Evolutionary conservation across 1,140 invertebrate genomes (phyloP).

Genomic region (Penaeus chinensis): DNA sequence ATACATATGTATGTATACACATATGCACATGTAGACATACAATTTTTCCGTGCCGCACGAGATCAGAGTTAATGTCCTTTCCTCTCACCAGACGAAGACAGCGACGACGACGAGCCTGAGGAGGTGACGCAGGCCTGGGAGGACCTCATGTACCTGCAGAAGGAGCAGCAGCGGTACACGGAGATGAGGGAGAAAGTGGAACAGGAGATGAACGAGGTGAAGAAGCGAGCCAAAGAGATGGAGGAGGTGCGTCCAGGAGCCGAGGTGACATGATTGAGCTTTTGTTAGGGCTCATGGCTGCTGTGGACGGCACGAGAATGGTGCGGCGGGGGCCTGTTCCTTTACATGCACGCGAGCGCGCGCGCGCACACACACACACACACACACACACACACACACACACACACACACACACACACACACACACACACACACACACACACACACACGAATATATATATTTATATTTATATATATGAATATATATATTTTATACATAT

Average conservation of each 20-base stretch:
- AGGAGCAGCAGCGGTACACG: conserved; percentile 84
- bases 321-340: no score
- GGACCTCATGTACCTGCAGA: conserved; percentile 84
- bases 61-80: background rate
- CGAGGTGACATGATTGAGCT: conserved; percentile 63
- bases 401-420: no score
- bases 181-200: conserved; percentile 80
- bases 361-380: no score
- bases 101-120: conserved; percentile 74
- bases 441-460: no score
- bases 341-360: background rate
- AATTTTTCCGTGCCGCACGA: background rate
- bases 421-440: no score
- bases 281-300: background rate
- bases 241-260: conserved; percentile 77
- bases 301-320: background rate
- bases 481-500: no score
- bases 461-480: no score
- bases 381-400: no score
- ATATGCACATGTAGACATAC: background rate
- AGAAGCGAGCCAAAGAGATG: conserved; percentile 79
- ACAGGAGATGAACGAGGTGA: conserved; percentile 81
- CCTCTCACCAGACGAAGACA: conserved; percentile 24
- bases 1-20: background rate
- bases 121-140: conserved; percentile 85